Percentiles rank a stretch among this genome's conserved stretches.
Evolutionary conservation across 2,888 invertebrate species (phyloP).

Genomic region (Callyntrura sp.): DNA sequence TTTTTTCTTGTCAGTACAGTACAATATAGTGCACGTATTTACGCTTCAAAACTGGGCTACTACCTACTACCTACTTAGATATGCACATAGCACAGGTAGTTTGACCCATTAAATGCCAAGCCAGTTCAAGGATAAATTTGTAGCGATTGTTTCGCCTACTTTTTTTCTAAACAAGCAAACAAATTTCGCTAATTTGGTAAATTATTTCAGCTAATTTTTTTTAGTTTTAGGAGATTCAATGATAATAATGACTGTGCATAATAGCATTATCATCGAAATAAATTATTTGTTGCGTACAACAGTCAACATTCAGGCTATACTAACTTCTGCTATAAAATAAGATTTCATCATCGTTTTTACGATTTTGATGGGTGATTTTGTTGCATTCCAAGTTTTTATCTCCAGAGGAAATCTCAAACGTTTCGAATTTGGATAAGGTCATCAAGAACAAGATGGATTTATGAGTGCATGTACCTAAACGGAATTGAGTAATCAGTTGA

Average conservation of each 20-base stretch:
- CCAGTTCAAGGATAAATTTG: slow-evolving; percentile 58
- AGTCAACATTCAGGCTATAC: too few relatives aligned
- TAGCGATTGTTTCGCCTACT: slow-evolving; percentile 42
- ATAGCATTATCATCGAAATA: not conserved
- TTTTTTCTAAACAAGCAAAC: slow-evolving; percentile 29
- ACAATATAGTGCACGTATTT: not conserved
- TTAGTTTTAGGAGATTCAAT: slow-evolving; percentile 4
- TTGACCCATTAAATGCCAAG: slow-evolving; percentile 63
- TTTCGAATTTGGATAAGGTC: too few relatives aligned
- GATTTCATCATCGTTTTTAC: too few relatives aligned
- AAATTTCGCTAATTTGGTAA: slow-evolving; percentile 10
- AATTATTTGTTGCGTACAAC: too few relatives aligned
- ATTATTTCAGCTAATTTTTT: slow-evolving; percentile 18
- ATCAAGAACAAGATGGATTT: too few relatives aligned
- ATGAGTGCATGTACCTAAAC: too few relatives aligned
- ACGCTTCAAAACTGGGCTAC: slow-evolving; percentile 28
- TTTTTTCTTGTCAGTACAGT: not conserved
- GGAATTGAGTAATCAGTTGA: too few relatives aligned
- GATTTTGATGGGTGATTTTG: too few relatives aligned
- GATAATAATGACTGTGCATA: slow-evolving; percentile 21
- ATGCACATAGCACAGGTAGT: slow-evolving; percentile 46
- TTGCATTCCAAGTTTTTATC: too few relatives aligned
- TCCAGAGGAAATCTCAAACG: too few relatives aligned
- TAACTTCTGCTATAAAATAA: too few relatives aligned
- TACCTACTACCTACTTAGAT: slow-evolving; percentile 6